Base-by-base conservation (phyloP, 2,797 vertebrate species). In the Molossus alvarezi region DNA sequence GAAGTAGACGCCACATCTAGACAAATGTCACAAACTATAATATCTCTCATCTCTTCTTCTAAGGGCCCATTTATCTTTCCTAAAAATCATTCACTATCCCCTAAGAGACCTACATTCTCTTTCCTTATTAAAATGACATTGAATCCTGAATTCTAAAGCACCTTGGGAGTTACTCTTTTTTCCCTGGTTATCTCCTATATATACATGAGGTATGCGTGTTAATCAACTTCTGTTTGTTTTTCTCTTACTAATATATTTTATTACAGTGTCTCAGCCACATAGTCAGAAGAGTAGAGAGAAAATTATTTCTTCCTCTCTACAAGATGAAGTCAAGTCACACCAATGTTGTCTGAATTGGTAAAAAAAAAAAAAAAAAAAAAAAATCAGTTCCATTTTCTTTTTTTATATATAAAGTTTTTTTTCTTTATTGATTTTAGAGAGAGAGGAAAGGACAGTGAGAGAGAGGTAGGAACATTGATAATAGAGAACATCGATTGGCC, bases 81-180 rank as follows among this genome's bases (percentile, higher is more conserved):
- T 85, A 21, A 90, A 80, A 85, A 72, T 85, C 27, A 18, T 72
- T 77, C 79, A 45, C 27, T 76, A 10, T 79, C 55, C 20, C n/a
- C 12, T 45, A 45, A 53, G 72, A 62, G 14, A 71, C 1, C 15
- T 90, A 48, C 18, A 41, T 51, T 13, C 8, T 21, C 29, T 65
- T 57, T 72, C 33, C 12, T 17, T 73, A 27, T 27, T 58, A 80
- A 85, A 45, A 84, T 62, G 25, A 4, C 25, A 71, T 67, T 72
- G 33, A 85, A 91, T 37, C 9, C 73, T 80, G 73, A 95, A 48
- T 81, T 80, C 64, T 65, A 65, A 93, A 76, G 57, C 58, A 25
- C 12, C 12, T 65, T 18, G 3, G 51, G 67, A 65, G 48, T 82
- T 57, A 88, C 37, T 82, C 12, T 57, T 82, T 58, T 79, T 82